Evolutionary conservation across 2,113 vertebrate species (phyloP).

Genomic region (Synodontis membranacea): DNA sequence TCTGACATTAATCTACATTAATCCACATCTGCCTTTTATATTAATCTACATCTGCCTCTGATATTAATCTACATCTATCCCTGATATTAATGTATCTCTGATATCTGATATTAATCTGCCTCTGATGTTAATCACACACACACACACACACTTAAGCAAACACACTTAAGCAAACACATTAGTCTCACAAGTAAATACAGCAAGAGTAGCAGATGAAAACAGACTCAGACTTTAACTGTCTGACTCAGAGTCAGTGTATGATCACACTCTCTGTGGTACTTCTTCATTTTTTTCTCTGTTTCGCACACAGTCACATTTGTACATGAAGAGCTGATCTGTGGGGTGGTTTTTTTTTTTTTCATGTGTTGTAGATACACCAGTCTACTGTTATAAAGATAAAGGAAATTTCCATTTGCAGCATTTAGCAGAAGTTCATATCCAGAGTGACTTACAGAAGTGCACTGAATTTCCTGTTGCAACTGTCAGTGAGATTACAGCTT

Average conservation of each 20-base stretch:
- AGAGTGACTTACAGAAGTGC: neutral
- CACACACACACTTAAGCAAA: neutral
- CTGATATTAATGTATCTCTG: neutral
- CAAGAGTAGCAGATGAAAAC: neutral
- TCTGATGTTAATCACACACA: neutral
- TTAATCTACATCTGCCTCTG: neutral
- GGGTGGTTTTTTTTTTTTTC: neutral
- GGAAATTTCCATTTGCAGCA: conserved; percentile 7
- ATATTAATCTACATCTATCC: neutral
- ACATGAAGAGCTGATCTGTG: conserved; percentile 8
- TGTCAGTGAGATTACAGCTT: conserved; percentile 25
- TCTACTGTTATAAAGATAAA: conserved; percentile 1
- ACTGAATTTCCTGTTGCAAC: conserved; percentile 15
- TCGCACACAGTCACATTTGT: neutral
- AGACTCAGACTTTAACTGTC: neutral
- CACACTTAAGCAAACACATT: neutral
- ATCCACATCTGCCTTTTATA: neutral
- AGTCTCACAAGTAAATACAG: neutral
- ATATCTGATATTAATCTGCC: neutral
- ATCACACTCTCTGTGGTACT: neutral
- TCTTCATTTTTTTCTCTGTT: neutral
- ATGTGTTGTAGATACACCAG: neutral
- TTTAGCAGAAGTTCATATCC: neutral
- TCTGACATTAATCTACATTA: neutral
- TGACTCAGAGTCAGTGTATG: neutral